Conservation (phyloP, 2,113 vertebrate genomes). For the Antigone vipio region DNA sequence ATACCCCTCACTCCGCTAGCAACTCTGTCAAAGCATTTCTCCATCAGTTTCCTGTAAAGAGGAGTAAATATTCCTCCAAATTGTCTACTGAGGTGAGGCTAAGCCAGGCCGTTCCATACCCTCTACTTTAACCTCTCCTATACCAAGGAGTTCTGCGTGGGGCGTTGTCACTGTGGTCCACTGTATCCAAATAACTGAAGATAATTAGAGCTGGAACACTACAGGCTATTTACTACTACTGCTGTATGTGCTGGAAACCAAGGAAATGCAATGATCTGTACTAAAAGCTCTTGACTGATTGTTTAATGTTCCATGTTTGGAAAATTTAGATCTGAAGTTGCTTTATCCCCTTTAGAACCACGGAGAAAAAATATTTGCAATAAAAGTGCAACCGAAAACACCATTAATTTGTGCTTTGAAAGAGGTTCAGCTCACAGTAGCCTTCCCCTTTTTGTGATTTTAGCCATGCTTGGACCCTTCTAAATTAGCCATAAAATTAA, state of each 20-base stretch:
- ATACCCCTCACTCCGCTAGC: too few species aligned
- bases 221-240: neutral
- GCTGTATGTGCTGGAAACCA: neutral
- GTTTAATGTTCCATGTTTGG: neutral
- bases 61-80: neutral
- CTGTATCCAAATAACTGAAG: neutral
- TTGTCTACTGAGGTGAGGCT: neutral
- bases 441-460: neutral
- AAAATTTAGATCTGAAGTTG: neutral
- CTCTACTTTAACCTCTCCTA: neutral
- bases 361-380: neutral
- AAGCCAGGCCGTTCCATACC: neutral
- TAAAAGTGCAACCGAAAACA: neutral
- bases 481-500: neutral
- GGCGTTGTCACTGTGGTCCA: neutral
- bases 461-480: neutral
- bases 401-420: neutral
- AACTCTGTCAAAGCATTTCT: neutral
- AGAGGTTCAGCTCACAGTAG: neutral
- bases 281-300: neutral
- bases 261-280: neutral
- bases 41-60: neutral
- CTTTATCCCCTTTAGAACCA: neutral
- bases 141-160: neutral
- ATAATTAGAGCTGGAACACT: neutral